Evolutionary conservation across 2,888 invertebrate species (phyloP).

Genomic region (Halictus quadricinctus): DNA sequence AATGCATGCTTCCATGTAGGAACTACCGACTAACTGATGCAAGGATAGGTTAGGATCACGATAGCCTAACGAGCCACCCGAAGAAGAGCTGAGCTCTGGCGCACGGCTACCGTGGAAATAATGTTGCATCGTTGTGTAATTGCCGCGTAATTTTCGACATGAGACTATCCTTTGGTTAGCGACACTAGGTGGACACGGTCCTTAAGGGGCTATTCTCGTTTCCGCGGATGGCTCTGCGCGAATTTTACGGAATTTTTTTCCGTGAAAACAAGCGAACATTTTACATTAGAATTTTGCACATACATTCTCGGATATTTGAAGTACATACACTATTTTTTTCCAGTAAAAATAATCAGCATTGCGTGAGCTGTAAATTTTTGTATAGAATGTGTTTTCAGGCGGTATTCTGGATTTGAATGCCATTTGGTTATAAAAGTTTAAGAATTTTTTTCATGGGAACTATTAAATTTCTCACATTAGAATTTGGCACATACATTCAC

Average conservation of each 20-base stretch:
- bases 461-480: background rate
- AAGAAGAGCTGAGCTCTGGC: conserved; percentile 36
- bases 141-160: conserved; percentile 60
- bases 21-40: conserved; percentile 57
- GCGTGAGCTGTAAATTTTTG: too few species aligned
- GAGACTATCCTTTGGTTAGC: conserved; percentile 43
- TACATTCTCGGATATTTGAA: too few species aligned
- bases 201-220: background rate
- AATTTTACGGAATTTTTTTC: too few species aligned
- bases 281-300: background rate
- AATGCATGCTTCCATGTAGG: conserved; percentile 59
- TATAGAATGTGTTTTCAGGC: too few species aligned
- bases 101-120: conserved; percentile 53
- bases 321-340: too few species aligned
- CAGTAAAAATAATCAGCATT: too few species aligned
- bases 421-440: too few species aligned
- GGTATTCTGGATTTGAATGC: too few species aligned
- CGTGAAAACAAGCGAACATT: too few species aligned
- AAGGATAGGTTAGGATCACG: conserved; percentile 62
- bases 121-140: conserved; percentile 58
- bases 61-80: conserved; percentile 42
- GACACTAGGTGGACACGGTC: conserved; percentile 4
- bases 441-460: background rate
- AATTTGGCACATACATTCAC: background rate
- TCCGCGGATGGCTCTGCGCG: too few species aligned